These are phyloP conservation scores for Helicolenus hilgendorfi DNA, from an alignment of 2,797 vertebrate species.

Conservation along the genomic window DNA sequence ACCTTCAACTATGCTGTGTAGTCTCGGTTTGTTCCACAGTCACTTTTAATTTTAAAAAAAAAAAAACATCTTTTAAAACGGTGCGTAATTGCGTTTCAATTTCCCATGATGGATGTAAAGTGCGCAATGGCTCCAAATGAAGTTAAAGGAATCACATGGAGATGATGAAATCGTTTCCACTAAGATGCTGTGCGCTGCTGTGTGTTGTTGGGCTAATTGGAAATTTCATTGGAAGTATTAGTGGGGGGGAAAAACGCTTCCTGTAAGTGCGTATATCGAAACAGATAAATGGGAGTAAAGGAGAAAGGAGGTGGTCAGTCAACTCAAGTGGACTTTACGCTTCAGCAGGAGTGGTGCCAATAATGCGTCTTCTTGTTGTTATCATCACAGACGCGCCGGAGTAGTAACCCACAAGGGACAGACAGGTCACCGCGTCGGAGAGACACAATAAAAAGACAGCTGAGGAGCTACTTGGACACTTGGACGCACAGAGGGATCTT, in stretches of 20 bases:
- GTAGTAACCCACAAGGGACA: constrained; percentile 89
- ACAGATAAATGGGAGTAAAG: constrained; percentile 80
- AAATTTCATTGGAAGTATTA: constrained; percentile 81
- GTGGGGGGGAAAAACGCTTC: constrained; percentile 69
- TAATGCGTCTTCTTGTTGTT: constrained; percentile 75
- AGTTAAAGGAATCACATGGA: constrained; percentile 49
- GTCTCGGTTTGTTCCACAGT: background rate
- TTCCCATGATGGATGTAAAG: constrained; percentile 55
- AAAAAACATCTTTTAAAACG: constrained; percentile 38
- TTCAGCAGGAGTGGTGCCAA: constrained; percentile 41
- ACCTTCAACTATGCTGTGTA: background rate
- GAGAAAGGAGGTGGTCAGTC: constrained; percentile 76
- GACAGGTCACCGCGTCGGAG: constrained; percentile 86
- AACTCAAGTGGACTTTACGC: constrained; percentile 59
- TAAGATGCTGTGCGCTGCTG: constrained; percentile 56
- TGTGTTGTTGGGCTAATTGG: constrained; percentile 53
- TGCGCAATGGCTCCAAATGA: constrained; percentile 55
- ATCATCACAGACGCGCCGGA: constrained; percentile 83
- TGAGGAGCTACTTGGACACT: constrained; percentile 49
- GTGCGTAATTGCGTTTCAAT: constrained; percentile 48
- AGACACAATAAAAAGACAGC: constrained; percentile 88
- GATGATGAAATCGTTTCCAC: constrained; percentile 54
- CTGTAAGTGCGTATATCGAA: constrained; percentile 75
- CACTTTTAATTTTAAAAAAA: constrained; percentile 45
- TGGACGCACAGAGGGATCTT: constrained; percentile 77